These are phyloP conservation scores for Acleris holmiana DNA, from an alignment of 2,888 invertebrate genomes.

Conservation along the genomic window DNA sequence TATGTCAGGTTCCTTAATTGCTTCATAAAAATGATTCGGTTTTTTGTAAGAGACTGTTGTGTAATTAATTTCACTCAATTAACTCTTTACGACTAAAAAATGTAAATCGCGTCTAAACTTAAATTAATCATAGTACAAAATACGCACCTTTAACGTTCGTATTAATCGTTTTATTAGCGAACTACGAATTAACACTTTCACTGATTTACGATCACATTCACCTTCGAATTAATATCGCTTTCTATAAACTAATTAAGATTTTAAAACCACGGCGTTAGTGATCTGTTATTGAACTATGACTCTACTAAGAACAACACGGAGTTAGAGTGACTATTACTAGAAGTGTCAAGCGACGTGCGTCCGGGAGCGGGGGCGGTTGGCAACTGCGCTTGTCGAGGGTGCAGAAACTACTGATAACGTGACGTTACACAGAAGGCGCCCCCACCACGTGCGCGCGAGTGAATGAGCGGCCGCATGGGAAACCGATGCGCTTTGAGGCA, in stretches of 20 bases:
- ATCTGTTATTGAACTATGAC: no score
- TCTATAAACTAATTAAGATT: constrained; percentile 45
- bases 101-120: constrained; percentile 26
- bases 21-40: no score
- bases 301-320: constrained; percentile 1
- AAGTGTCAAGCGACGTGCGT: constrained; percentile 78
- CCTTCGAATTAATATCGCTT: constrained; percentile 33
- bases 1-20: no score
- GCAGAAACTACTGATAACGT: constrained; percentile 82
- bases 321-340: constrained; percentile 47
- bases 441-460: constrained; percentile 70
- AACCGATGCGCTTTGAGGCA: constrained; percentile 13
- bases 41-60: constrained; percentile 16
- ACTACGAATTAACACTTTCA: constrained; percentile 49
- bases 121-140: constrained; percentile 41
- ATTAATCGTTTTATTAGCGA: constrained; percentile 47
- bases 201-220: constrained; percentile 42
- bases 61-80: constrained; percentile 33
- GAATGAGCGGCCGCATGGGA: constrained; percentile 77
- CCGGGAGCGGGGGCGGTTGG: constrained; percentile 79
- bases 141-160: constrained; percentile 49
- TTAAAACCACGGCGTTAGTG: constrained; percentile 49
- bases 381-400: constrained; percentile 79
- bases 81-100: constrained; percentile 27
- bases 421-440: constrained; percentile 83